phyloP scores from a whole-genome alignment of 2,113 vertebrate species.

The Oryzias celebensis region DNA sequence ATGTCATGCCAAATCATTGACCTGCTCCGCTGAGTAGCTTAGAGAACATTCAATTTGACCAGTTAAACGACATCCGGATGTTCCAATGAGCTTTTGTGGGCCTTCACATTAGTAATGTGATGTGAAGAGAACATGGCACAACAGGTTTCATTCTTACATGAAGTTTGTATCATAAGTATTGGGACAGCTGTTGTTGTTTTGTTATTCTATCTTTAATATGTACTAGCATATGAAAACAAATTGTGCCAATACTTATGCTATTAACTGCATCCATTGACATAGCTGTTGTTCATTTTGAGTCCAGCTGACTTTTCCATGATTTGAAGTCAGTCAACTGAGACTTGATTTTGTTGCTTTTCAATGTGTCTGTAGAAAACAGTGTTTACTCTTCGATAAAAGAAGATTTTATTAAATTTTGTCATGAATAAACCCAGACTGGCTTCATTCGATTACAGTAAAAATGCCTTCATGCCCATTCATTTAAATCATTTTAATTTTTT shows the following conservation, averaged over 20 bases:
- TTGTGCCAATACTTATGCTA: constrained; percentile 40
- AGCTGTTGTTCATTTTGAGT: constrained; percentile 4
- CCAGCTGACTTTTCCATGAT: neutral
- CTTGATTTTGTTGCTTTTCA: neutral
- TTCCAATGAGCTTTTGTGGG: too few species aligned
- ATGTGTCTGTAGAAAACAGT: neutral
- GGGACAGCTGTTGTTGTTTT: constrained; percentile 14
- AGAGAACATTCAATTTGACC: too few species aligned
- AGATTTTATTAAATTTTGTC: neutral
- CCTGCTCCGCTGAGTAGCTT: too few species aligned
- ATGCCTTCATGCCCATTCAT: constrained; percentile 21
- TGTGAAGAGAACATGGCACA: too few species aligned
- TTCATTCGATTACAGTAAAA: constrained; percentile 17
- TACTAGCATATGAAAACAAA: constrained; percentile 24
- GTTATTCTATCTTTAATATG: constrained; percentile 13
- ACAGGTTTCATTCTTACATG: too few species aligned
- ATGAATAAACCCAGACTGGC: constrained; percentile 1
- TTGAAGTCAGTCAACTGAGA: neutral
- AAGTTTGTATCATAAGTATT: constrained; percentile 41
- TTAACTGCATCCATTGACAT: constrained; percentile 11
- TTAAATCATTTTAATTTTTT: constrained; percentile 27
- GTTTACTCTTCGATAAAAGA: neutral
- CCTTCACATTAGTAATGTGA: too few species aligned
- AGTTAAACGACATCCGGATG: too few species aligned
- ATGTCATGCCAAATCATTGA: too few species aligned